These are phyloP conservation scores for Lynx canadensis DNA, from an alignment of 2,113 vertebrate species.

Conservation along the genomic window DNA sequence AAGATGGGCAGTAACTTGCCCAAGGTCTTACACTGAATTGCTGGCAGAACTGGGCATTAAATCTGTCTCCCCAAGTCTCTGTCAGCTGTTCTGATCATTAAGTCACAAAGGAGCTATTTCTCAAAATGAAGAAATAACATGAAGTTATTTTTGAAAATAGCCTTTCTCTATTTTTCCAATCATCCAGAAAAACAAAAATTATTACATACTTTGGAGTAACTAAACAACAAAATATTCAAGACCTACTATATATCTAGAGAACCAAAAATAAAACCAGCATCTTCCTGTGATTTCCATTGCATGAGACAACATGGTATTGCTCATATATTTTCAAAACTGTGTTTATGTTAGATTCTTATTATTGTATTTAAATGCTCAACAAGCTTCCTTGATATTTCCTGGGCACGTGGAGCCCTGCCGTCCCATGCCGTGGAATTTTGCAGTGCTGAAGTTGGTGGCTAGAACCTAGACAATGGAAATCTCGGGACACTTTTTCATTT, in stretches of 20 bases:
- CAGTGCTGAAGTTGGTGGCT: not conserved
- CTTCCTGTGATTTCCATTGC: not conserved
- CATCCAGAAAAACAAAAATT: constrained; percentile 24
- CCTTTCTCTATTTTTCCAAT: constrained; percentile 11
- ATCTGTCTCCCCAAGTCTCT: not conserved
- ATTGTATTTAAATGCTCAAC: not conserved
- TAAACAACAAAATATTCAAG: not conserved
- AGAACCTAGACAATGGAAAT: not conserved
- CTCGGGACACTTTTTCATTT: not conserved
- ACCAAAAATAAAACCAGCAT: not conserved
- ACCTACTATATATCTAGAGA: not conserved
- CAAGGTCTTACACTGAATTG: not conserved
- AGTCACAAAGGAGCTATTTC: not conserved
- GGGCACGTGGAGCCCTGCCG: not conserved
- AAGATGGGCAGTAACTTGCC: not conserved
- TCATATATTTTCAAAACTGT: not conserved
- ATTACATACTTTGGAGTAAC: not conserved
- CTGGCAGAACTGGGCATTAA: not conserved
- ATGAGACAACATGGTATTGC: not conserved
- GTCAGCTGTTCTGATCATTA: not conserved
- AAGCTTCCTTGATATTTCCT: not conserved
- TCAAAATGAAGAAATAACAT: not conserved
- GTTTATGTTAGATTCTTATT: not conserved
- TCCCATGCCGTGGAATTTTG: not conserved
- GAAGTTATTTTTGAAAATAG: not conserved